Base-by-base conservation (phyloP, 2,888 invertebrate species). In the Danaus chrysippus region DNA sequence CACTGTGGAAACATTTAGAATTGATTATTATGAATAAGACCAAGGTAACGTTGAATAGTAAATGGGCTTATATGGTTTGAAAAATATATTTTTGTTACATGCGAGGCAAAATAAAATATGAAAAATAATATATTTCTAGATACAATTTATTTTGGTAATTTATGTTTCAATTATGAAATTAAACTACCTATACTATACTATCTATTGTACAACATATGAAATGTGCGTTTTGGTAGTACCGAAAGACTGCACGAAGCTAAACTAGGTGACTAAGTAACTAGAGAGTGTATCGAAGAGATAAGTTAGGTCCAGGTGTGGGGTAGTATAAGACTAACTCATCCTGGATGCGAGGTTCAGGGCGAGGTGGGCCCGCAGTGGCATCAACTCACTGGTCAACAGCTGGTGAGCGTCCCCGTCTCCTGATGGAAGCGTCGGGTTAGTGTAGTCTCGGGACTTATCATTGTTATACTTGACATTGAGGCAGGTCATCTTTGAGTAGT, bases 381-480 rank as follows among this genome's bases (percentile, higher is more conserved):
- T 89, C 88, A 95, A 93, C 86, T 94, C 94, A 87, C 91, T 91
- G 80, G 94, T 94, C 76, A 94, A 91, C 78, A 93, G 92, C 74
- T 93, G 92, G 77, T 93, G 93, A 59, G 89, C 84, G 69, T 93
- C 93, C 23, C 92, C 93, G 73, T 99, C 99, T 58, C 99, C 99
- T 59, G 97, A 97, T 8, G 99, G 99, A 83, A 99, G 94, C 83
- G 96, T 96, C 59, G 99, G 99, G 91, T 99, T 99, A 76, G 99
- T 99, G 93, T 98, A 99, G 92, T 99, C 99, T 67, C 99, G 93
- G 67, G 98, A 98, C 92, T 99, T 99, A 93, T 99, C 99, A 92
- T 99, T 99, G 93, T 99, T 99, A 93, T 98, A 99, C 89, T 99
- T 98, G 74, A 99, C 99, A 91, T 99, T 99, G 77, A 99, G 93